phyloP scores from a whole-genome alignment of 2,888 invertebrate species.

The Euplexia lucipara region DNA sequence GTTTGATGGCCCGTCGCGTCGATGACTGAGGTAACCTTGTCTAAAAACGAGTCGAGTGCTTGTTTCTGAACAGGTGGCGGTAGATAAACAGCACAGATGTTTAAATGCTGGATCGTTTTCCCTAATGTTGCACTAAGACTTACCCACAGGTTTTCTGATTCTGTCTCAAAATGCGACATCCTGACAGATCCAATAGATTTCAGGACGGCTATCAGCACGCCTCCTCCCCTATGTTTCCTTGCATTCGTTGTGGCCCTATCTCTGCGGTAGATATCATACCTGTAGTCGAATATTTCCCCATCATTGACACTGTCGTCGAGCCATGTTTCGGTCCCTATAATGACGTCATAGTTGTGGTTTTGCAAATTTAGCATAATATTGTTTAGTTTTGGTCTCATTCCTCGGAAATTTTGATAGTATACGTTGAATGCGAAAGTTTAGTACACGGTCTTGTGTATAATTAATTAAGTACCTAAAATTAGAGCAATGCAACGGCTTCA shows the following conservation, averaged over 20 bases:
- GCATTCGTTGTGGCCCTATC: too few relatives aligned
- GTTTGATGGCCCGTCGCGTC: too few relatives aligned
- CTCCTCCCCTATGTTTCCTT: background rate
- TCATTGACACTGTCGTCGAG: background rate
- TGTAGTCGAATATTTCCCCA: slow-evolving; percentile 4
- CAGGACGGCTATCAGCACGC: background rate
- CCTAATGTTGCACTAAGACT: too few relatives aligned
- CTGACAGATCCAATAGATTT: background rate
- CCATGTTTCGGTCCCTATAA: too few relatives aligned
- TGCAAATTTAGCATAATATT: background rate
- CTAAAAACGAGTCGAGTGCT: too few relatives aligned
- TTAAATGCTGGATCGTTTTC: background rate
- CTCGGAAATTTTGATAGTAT: background rate
- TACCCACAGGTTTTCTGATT: too few relatives aligned
- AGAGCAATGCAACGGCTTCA: background rate
- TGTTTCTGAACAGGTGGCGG: too few relatives aligned
- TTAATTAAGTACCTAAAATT: background rate
- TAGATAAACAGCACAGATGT: too few relatives aligned
- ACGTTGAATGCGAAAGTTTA: background rate
- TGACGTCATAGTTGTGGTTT: background rate
- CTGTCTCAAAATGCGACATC: too few relatives aligned
- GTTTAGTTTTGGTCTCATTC: slow-evolving; percentile 4
- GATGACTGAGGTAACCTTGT: too few relatives aligned
- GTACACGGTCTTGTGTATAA: background rate
- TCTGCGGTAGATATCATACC: too few relatives aligned